Conservation (phyloP, 2,113 vertebrate genomes). For the Pitta sordida region DNA sequence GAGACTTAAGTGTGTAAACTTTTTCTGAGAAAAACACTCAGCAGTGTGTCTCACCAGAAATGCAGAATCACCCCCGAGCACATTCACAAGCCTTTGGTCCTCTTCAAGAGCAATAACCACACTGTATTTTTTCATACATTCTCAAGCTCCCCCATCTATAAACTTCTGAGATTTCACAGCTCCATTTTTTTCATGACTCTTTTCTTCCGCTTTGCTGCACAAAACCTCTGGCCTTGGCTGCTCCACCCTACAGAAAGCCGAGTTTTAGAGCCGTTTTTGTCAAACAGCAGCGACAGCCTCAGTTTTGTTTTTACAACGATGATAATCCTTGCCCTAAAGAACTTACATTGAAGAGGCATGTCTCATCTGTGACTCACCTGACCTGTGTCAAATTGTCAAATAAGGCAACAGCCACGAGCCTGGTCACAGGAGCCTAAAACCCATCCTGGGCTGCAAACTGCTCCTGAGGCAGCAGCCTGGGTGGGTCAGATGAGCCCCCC, state of each 20-base stretch:
- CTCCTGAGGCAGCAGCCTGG: neutral
- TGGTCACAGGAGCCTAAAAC: neutral
- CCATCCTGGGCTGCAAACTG: neutral
- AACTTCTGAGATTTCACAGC: neutral
- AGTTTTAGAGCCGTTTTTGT: neutral
- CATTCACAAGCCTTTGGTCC: neutral
- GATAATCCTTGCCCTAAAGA: neutral
- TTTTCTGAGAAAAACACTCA: neutral
- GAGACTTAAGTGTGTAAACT: neutral
- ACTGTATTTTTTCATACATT: accelerated
- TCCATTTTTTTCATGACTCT: neutral
- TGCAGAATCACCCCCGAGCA: neutral
- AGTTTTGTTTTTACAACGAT: neutral
- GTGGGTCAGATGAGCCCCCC: neutral
- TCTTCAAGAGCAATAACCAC: neutral
- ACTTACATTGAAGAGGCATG: neutral
- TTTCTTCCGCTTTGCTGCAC: neutral
- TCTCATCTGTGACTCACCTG: neutral
- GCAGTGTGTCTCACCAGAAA: neutral
- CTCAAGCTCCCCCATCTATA: neutral
- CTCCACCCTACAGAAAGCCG: neutral
- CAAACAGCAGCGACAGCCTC: neutral
- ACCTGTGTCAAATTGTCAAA: neutral
- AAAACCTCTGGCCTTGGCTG: neutral
- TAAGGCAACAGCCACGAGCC: neutral